These are phyloP conservation scores for Triplophysa yarkandensis DNA, from an alignment of 2,797 vertebrate genomes.

Conservation along the genomic window DNA sequence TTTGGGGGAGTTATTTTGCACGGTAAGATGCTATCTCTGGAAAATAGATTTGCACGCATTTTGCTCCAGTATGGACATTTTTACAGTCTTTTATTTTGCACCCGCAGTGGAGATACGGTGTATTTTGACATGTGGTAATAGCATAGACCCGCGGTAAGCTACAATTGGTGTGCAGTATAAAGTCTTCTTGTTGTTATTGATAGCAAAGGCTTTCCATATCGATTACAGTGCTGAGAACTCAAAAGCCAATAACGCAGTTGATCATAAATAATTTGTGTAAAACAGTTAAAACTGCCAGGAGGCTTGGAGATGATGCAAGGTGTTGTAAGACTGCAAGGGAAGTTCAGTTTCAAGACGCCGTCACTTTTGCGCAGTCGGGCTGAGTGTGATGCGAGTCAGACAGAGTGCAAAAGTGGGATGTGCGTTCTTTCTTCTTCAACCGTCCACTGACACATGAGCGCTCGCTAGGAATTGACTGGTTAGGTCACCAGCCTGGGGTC, in stretches of 20 bases:
- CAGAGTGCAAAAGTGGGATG: background rate
- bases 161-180: background rate
- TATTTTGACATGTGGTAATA: background rate
- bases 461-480: conserved; percentile 4
- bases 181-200: conserved; percentile 44
- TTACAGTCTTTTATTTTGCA: background rate
- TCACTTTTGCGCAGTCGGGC: background rate
- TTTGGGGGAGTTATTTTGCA: background rate
- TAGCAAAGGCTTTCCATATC: conserved; percentile 47
- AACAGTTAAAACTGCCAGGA: conserved; percentile 51
- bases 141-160: background rate
- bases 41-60: conserved; percentile 3
- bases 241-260: conserved; percentile 44
- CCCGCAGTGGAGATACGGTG: conserved; percentile 17
- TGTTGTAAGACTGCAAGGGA: conserved; percentile 3
- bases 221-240: conserved; percentile 48
- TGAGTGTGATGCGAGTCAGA: background rate
- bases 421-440: background rate
- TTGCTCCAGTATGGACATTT: background rate
- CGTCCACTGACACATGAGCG: background rate
- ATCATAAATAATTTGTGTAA: conserved; percentile 54
- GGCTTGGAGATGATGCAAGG: conserved; percentile 32
- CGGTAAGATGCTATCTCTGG: conserved; percentile 10
- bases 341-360: conserved; percentile 6
- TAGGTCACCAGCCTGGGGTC: background rate